Evolutionary conservation across 2,888 invertebrate species (phyloP), one percentile per base, ranked within the genome.

Genomic region (Meiosimyza platycephala): DNA sequence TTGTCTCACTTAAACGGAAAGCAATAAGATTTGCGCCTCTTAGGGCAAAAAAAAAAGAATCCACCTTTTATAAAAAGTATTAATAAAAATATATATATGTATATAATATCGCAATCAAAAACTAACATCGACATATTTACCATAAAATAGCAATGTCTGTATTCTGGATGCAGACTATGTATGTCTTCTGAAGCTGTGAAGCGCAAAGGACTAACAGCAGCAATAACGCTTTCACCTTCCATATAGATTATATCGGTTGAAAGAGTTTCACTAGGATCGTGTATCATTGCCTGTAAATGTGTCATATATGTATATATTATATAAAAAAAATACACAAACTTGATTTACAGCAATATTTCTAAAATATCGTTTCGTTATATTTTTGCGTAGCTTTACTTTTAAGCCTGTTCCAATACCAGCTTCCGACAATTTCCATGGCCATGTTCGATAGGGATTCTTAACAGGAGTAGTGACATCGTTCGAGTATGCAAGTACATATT

Each of bases 391-490:
- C 6, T 78, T 74, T 0, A 83, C 78, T 33, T 74, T 74, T 0
- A 83, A 73, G 0, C 79, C 83, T 28, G 80, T 79, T 1, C 72
- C 69, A 16, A 76, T 66, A 1, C 84, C 82, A 1, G 80, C 73
- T 7, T 74, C 73, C 1, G 78, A 78, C 48, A 79, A 82, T 0
- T 79, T 76, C 84, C 82, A 83, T 0, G 84, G 83, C 82, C 82
- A 83, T 0, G 80, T 76, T 3, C 74, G 73, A 64, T 78, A 76
- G 0, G 76, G 68, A 52, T 78, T 28, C 7, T 74, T 54, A 48
- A 60, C 40, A 66, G 3, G 13, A 60, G 55, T 7, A 67, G 15
- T 50, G 57, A 15, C 33, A 6, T 28, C n/a, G n/a, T n/a, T n/a
- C n/a, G n/a, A n/a, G n/a, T n/a, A n/a, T n/a, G n/a, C n/a, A 28